Evolutionary conservation across 2,113 vertebrate genomes (phyloP).

Genomic region (Tetraodon nigroviridis): DNA sequence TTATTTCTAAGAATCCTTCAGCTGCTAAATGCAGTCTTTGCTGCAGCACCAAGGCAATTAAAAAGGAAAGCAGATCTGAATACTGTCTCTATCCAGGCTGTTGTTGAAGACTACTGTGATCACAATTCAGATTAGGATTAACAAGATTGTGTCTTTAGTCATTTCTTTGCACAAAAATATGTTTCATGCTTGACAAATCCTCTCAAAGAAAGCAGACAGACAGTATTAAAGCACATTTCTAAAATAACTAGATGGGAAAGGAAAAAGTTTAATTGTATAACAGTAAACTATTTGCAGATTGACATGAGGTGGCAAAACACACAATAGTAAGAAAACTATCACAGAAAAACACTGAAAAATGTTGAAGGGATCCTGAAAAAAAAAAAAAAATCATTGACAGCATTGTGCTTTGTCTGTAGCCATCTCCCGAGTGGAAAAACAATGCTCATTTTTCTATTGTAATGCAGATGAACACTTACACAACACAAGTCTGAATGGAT

Average conservation of each 20-base stretch:
- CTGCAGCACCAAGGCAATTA: constrained; percentile 8
- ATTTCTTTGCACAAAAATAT: constrained; percentile 2
- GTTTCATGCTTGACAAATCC: neutral
- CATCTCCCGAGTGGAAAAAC: too few relatives aligned
- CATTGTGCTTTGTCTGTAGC: too few relatives aligned
- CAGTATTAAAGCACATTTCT: too few relatives aligned
- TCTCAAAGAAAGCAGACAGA: neutral
- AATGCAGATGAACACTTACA: neutral
- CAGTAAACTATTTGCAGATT: too few relatives aligned
- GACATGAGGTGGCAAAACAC: too few relatives aligned
- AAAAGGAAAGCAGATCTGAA: constrained; percentile 3
- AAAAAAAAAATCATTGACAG: too few relatives aligned
- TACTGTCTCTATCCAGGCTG: neutral
- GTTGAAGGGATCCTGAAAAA: too few relatives aligned
- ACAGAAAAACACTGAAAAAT: neutral
- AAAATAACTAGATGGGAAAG: too few relatives aligned
- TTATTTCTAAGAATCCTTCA: constrained; percentile 27
- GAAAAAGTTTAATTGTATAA: too few relatives aligned
- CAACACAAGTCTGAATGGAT: neutral
- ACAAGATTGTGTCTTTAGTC: constrained; percentile 10
- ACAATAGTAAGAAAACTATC: neutral
- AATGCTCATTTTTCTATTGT: too few relatives aligned
- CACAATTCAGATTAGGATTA: constrained; percentile 29
- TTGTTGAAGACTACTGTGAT: neutral
- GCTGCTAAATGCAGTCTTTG: constrained; percentile 6